A percentile compares a stretch with the other conserved stretches of the same genome.
Evolutionary conservation across 2,888 invertebrate species (phyloP).

Genomic region (Luffia ferchaultella): DNA sequence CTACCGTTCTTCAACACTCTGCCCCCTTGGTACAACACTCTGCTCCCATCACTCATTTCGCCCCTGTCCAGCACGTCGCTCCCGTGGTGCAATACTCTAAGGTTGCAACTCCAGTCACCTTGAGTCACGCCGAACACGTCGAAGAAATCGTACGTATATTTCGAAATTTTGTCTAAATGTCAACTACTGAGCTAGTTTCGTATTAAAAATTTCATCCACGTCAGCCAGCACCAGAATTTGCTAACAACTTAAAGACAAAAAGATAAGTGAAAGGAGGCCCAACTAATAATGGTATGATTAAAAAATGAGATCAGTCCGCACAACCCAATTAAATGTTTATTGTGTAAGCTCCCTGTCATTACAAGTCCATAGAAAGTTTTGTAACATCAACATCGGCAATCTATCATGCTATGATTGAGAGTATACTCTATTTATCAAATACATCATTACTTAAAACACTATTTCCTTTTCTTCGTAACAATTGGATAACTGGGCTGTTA

Average conservation of each 20-base stretch:
- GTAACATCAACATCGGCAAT: conserved; percentile 36
- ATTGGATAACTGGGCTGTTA: conserved; percentile 9
- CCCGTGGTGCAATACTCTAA: conserved; percentile 22
- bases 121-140: conserved; percentile 24
- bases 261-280: not conserved
- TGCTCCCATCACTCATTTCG: conserved; percentile 24
- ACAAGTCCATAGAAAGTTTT: conserved; percentile 27
- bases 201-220: too few relatives aligned
- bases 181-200: not conserved
- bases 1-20: conserved; percentile 25
- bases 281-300: conserved; percentile 34
- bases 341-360: conserved; percentile 46
- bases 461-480: conserved; percentile 10
- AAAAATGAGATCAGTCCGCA: conserved; percentile 47
- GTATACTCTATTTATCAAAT: conserved; percentile 41
- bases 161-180: conserved; percentile 4
- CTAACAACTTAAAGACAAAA: not conserved
- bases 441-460: conserved; percentile 27
- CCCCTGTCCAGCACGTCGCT: conserved; percentile 24
- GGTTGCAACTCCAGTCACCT: conserved; percentile 6
- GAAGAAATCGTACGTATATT: conserved; percentile 31
- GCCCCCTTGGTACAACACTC: conserved; percentile 24
- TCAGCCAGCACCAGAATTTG: not conserved
- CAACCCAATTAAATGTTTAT: conserved; percentile 50
- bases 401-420: conserved; percentile 38